Evolutionary conservation across 2,888 invertebrate species (phyloP), one percentile per base, ranked within the genome.

Genomic region (Lissocephala sabroskyi): DNA sequence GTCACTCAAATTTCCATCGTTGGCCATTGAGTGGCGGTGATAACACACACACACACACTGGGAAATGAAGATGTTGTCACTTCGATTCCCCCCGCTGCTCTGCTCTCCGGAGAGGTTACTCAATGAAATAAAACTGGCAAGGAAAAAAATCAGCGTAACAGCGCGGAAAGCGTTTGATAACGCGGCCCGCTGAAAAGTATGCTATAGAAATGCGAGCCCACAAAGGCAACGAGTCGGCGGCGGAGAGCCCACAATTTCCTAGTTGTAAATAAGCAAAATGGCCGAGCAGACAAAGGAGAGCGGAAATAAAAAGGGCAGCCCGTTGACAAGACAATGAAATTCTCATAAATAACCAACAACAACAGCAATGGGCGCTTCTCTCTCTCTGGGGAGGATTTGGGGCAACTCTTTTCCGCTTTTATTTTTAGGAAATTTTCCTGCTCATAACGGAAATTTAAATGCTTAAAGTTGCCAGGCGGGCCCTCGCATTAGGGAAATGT

Each of bases 91-190:
- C 30, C 29, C 29, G 29, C n/a, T n/a, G n/a, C 4, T 11, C 29
- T 5, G 1, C 29, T 7, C 28, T 28, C n/a, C 28, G n/a, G n/a
- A 29, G 29, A 29, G 29, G 11, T 10, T n/a, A 29, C 10, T 29
- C 10, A 29, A 29, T 29, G 11, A 29, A 29, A 29, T 29, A 29
- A 29, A 29, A 29, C n/a, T 16, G 6, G 6, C n/a, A n/a, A 45
- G 52, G 41, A 55, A 33, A 55, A 39, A 45, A 48, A 52, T 59
- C 66, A 58, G 75, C 77, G 75, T 75, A 78, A 75, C 75, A 78
- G 76, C 60, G 73, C 64, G 77, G 78, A 77, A 77, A 73, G 65
- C 66, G 59, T 55, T 61, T 62, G 77, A 77, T 78, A 77, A 77
- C 67, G 56, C 52, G 42, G 54, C 45, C 52, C 56, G 52, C 63